A percentile compares a stretch with the other conserved stretches of the same genome.
phyloP scores from a whole-genome alignment of 2,113 vertebrate genomes.

The Scartelaos histophorus region DNA sequence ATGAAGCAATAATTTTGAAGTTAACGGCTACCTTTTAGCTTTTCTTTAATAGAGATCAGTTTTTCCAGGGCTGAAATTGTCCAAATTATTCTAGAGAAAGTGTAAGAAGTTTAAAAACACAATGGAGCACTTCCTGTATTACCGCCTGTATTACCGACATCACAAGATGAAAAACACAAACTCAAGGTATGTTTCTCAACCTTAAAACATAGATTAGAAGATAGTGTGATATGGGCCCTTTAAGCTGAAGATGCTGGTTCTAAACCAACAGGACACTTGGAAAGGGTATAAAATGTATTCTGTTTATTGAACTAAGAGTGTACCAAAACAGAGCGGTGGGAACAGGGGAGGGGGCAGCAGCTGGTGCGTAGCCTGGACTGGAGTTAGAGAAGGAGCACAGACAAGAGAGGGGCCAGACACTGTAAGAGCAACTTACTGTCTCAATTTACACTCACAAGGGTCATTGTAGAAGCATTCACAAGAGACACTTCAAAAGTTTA shows the following conservation, averaged over 20 bases:
- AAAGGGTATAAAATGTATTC: slow-evolving; percentile 42
- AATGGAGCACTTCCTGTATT: too few relatives aligned
- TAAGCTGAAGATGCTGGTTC: slow-evolving; percentile 3
- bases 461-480: neutral
- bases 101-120: too few relatives aligned
- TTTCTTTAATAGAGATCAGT: too few relatives aligned
- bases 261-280: slow-evolving; percentile 22
- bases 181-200: too few relatives aligned
- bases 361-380: slow-evolving; percentile 38
- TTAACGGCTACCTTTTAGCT: too few relatives aligned
- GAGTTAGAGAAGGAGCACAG: slow-evolving; percentile 17
- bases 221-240: neutral
- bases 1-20: too few relatives aligned
- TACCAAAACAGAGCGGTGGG: slow-evolving; percentile 10
- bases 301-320: slow-evolving; percentile 27
- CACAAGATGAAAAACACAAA: too few relatives aligned
- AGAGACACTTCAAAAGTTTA: neutral
- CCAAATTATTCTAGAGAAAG: too few relatives aligned
- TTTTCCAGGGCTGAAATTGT: too few relatives aligned
- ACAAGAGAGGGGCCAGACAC: slow-evolving; percentile 25
- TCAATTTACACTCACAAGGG: slow-evolving; percentile 38
- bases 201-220: too few relatives aligned
- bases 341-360: slow-evolving; percentile 33
- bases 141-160: too few relatives aligned
- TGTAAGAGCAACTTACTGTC: slow-evolving; percentile 31